Evolutionary conservation across 1,140 invertebrate genomes (phyloP).

Genomic region (Palaemon carinicauda): DNA sequence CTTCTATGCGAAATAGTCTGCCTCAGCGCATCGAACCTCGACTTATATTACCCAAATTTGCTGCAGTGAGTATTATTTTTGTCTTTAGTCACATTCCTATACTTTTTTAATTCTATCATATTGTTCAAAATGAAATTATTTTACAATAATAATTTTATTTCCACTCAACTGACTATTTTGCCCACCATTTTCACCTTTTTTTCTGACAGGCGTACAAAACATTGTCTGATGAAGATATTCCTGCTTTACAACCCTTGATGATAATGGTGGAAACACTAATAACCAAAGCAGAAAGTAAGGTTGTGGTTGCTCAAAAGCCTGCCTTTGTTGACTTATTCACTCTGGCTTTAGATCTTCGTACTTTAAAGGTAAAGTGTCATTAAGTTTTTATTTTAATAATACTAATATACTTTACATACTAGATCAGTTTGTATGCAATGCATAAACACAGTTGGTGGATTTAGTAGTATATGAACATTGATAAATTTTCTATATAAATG

Average conservation of each 20-base stretch:
- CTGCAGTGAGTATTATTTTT: background rate
- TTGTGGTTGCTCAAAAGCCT: background rate
- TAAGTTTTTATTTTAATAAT: no score
- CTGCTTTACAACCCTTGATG: background rate
- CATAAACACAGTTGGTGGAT: no score
- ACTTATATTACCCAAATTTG: constrained; percentile 9
- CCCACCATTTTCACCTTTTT: background rate
- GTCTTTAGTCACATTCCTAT: no score
- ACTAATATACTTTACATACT: no score
- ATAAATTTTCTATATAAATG: no score
- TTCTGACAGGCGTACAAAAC: background rate
- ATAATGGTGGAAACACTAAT: background rate
- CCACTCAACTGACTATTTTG: no score
- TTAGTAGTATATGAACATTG: no score
- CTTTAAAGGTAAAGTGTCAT: no score
- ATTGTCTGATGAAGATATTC: background rate
- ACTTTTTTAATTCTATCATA: background rate
- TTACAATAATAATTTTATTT: no score
- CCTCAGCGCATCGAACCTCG: constrained; percentile 11
- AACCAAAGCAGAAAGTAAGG: background rate
- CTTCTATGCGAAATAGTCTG: background rate
- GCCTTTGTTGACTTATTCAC: constrained; percentile 11
- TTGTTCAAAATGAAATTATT: no score
- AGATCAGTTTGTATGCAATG: no score
- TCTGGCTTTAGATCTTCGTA: constrained; percentile 4